Evolutionary conservation across 2,888 invertebrate species (phyloP).

Genomic region (Melieria picta): DNA sequence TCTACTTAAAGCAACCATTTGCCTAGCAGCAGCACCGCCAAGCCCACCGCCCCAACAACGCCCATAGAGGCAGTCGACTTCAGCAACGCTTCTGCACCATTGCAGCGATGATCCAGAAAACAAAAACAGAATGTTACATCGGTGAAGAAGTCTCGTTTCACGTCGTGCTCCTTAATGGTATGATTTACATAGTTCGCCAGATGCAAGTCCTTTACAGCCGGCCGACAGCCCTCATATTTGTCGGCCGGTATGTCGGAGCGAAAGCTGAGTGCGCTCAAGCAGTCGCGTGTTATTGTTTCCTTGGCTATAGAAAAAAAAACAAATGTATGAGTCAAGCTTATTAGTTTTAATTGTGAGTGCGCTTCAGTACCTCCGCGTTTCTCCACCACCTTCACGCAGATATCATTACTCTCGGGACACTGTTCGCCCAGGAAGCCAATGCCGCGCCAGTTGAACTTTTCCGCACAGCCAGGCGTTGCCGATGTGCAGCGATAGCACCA

Average conservation of each 20-base stretch:
- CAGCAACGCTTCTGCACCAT: constrained; percentile 63
- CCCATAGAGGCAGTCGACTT: neutral
- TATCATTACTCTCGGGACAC: constrained; percentile 85
- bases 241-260: constrained; percentile 91
- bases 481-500: constrained; percentile 93
- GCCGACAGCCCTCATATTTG: constrained; percentile 89
- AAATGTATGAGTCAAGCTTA: neutral
- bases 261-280: constrained; percentile 81
- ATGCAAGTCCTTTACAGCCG: constrained; percentile 80
- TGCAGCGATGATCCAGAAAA: constrained; percentile 90
- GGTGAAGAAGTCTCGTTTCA: constrained; percentile 83
- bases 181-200: constrained; percentile 90
- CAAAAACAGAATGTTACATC: constrained; percentile 90
- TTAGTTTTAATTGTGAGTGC: neutral
- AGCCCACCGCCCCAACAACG: constrained; percentile 6
- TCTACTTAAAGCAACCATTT: constrained; percentile 21
- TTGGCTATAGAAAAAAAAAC: constrained; percentile 70
- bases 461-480: constrained; percentile 88
- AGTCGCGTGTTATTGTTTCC: constrained; percentile 83
- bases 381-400: constrained; percentile 90
- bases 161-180: constrained; percentile 84
- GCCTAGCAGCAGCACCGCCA: constrained; percentile 12
- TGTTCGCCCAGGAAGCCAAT: constrained; percentile 79
- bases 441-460: constrained; percentile 84
- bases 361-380: constrained; percentile 78